Base-by-base conservation (phyloP, 2,888 invertebrate genomes). In the Hymenopus coronatus region DNA sequence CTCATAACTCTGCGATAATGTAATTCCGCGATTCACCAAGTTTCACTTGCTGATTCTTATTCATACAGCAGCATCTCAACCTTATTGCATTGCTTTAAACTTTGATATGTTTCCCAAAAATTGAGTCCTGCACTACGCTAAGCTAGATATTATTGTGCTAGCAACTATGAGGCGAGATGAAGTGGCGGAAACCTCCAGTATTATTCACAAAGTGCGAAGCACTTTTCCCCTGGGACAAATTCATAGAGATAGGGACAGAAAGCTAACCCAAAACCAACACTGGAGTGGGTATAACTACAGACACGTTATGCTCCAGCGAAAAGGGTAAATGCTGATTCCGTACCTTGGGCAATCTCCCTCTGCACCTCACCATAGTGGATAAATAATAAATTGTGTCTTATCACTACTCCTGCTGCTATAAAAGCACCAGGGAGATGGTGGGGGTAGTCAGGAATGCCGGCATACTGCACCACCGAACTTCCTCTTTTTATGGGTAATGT, bases 321-420 rank as follows among this genome's bases (percentile, higher is more conserved):
- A 40, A 40, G 84, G 84, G 9, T 85, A n/a, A 12, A 15, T 28
- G 84, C 30, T 84, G 84, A 84, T 84, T 84, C 33, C 25, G 12
- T 40, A 84, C 84, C 85, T 83, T 83, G 40, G 70, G 84, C 15
- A 70, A 40, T 28, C n/a, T 9, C 28, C 84, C 83, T 82, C 81
- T 84, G 27, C 85, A 28, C 33, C 83, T 82, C 81, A 88, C 30
- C 85, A 28, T 28, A 40, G 85, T 82, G 46, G 88, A 88, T 86
- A 82, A 30, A 86, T 86, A 88, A 88, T 88, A 88, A 88, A 88
- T 88, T 40, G 33, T 46, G 27, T 81, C 88, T 88, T 88, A 88
- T 88, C 88, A 85, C 82, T 70, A 86, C 25, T 20, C 20, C 25
- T 70, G 54, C 54, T 70, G 25, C 20, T 25, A 70, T 70, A 20